phyloP scores from a whole-genome alignment of 2,113 vertebrate genomes.

The Mus spicilegus region DNA sequence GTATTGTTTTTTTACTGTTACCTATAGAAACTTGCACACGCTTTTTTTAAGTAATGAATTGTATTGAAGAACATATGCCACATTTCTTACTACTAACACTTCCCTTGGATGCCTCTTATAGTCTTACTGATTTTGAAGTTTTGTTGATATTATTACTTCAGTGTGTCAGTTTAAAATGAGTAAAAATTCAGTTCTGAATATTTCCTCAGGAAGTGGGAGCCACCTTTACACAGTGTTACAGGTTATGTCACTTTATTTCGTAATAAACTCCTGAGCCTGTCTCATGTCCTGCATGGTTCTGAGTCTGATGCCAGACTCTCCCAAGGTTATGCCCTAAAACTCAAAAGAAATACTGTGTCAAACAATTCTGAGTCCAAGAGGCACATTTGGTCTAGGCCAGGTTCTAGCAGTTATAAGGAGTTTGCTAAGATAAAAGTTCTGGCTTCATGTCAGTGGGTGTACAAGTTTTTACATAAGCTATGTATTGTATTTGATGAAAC shows the following conservation, averaged over 20 bases:
- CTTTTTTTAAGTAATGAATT: neutral
- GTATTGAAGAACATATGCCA: neutral
- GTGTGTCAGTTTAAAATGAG: neutral
- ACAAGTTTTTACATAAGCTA: neutral
- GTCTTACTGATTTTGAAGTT: neutral
- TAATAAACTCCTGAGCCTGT: neutral
- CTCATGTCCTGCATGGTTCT: neutral
- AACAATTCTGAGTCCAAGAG: neutral
- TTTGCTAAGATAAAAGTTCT: neutral
- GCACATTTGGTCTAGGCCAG: neutral
- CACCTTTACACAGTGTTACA: neutral
- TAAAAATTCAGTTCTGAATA: conserved; percentile 6
- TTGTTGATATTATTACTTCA: neutral
- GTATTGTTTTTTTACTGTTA: neutral
- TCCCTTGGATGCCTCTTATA: neutral
- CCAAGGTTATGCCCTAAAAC: neutral
- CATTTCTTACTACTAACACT: neutral
- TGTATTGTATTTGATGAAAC: neutral
- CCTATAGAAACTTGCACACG: neutral
- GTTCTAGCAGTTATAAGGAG: neutral
- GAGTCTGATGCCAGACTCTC: neutral
- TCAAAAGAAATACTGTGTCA: neutral
- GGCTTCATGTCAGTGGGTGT: neutral
- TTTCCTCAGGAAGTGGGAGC: neutral
- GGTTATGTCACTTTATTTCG: neutral